Evolutionary conservation across 2,113 vertebrate species (phyloP).

Genomic region (Lophochroa leadbeateri): DNA sequence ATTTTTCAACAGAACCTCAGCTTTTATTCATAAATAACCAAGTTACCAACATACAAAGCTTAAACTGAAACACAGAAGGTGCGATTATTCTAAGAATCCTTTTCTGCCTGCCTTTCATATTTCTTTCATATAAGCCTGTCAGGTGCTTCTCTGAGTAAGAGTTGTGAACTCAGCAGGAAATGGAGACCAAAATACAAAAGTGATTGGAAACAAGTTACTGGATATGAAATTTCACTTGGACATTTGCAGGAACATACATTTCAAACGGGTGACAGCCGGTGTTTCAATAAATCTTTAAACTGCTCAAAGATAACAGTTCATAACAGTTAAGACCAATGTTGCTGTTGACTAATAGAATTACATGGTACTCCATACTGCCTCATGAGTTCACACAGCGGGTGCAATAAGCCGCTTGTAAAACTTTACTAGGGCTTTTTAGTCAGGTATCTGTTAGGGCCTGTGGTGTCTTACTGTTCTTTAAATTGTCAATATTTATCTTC

Average conservation of each 20-base stretch:
- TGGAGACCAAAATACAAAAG: background rate
- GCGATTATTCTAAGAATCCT: background rate
- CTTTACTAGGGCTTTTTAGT: background rate
- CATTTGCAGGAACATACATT: background rate
- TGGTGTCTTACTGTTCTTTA: background rate
- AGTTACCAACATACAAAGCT: background rate
- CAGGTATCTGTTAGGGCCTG: too few relatives aligned
- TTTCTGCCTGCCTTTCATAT: background rate
- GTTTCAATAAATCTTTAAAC: background rate
- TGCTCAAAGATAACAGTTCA: background rate
- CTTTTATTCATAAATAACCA: background rate
- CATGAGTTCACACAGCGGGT: background rate
- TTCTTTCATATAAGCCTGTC: background rate
- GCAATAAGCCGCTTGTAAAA: background rate
- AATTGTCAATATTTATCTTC: fast-evolving
- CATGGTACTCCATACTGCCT: background rate
- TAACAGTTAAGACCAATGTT: background rate
- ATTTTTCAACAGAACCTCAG: background rate
- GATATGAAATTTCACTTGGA: background rate
- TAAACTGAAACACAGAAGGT: background rate
- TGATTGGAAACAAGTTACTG: background rate
- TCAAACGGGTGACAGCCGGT: background rate
- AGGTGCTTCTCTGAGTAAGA: background rate
- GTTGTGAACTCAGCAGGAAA: background rate
- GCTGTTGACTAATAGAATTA: background rate